Conservation (phyloP, 2,113 vertebrate species). For the Rana temporaria region DNA sequence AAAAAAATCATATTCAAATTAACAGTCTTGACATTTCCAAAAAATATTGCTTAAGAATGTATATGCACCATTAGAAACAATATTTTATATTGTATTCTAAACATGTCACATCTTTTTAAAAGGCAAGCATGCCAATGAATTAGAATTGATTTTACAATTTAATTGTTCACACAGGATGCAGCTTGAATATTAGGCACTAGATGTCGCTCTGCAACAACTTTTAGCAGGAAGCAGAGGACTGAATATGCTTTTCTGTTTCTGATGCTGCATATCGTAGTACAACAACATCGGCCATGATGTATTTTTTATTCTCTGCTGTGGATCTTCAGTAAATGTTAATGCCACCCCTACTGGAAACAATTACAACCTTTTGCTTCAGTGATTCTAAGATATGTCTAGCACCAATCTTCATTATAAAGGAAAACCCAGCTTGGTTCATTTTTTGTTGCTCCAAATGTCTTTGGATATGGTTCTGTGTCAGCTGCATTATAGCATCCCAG, state of each 20-base stretch:
- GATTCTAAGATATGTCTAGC: not conserved
- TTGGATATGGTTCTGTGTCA: constrained; percentile 60
- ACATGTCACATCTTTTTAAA: no score
- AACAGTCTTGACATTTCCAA: no score
- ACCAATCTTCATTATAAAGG: not conserved
- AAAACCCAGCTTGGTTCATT: not conserved
- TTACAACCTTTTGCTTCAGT: not conserved
- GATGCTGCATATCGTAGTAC: not conserved
- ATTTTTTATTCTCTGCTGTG: not conserved
- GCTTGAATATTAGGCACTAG: not conserved
- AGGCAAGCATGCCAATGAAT: not conserved
- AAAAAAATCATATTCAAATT: no score
- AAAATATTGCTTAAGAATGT: no score
- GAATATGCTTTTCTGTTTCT: not conserved
- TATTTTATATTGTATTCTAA: no score
- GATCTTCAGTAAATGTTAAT: no score
- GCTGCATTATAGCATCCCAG: constrained; percentile 67
- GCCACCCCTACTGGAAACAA: no score
- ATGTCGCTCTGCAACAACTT: not conserved
- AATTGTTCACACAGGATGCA: not conserved
- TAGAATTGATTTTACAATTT: not conserved
- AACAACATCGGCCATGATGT: not conserved
- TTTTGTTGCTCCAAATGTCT: not conserved
- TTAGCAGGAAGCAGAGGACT: not conserved
- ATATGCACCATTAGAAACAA: no score